A percentile compares a stretch with the other conserved stretches of the same genome.
Conservation (phyloP, 1,140 invertebrate species). For the Agrypnia vestita region DNA sequence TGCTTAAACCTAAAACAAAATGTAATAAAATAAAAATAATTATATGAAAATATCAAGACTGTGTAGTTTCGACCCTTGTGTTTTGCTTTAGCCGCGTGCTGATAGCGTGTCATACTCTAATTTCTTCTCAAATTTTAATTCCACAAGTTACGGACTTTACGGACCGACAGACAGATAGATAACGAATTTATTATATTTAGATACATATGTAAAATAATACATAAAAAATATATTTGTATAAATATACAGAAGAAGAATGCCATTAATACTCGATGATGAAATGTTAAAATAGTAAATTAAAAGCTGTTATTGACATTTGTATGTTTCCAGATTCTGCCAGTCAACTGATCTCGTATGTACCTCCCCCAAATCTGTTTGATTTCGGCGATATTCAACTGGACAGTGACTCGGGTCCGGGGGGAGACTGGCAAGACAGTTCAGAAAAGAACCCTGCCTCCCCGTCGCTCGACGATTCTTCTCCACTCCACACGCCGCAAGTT, state of each 20-base stretch:
- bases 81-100: background rate
- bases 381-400: constrained; percentile 71
- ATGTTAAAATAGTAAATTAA: background rate
- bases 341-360: constrained; percentile 72
- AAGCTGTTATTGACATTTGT: constrained; percentile 12
- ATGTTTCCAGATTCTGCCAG: constrained; percentile 61
- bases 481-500: constrained; percentile 71
- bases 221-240: too few species aligned
- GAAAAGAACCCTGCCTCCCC: constrained; percentile 49
- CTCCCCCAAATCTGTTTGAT: constrained; percentile 69
- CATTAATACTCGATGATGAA: background rate
- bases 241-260: too few species aligned
- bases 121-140: too few species aligned
- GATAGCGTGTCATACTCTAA: too few species aligned
- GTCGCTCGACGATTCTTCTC: constrained; percentile 64
- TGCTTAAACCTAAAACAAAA: too few species aligned
- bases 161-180: too few species aligned
- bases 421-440: background rate
- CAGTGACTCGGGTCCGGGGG: constrained; percentile 61
- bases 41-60: too few species aligned
- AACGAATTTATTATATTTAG: too few species aligned
- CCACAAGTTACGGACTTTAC: too few species aligned
- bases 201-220: background rate
- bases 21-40: too few species aligned
- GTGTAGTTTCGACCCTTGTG: too few species aligned